phyloP scores from a whole-genome alignment of 1,140 invertebrate genomes.

The Chrysomallon squamiferum region DNA sequence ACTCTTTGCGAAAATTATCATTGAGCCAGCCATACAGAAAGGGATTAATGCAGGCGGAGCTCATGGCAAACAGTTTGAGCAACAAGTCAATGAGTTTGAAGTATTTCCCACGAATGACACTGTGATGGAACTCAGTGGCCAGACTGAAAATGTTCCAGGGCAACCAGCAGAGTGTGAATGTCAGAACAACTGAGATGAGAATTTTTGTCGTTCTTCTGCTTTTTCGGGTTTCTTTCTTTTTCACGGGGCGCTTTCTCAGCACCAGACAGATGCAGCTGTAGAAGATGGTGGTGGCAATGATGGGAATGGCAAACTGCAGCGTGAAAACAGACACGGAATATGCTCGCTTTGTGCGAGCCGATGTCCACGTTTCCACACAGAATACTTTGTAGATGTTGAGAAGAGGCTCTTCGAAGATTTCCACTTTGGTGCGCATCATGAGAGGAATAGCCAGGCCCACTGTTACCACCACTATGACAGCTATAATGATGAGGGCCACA shows the following conservation, averaged over 20 bases:
- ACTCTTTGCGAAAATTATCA: constrained; percentile 63
- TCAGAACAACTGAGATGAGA: constrained; percentile 93
- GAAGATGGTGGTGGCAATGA: constrained; percentile 46
- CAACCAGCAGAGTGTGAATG: constrained; percentile 85
- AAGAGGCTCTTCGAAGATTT: constrained; percentile 29
- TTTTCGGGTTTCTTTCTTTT: constrained; percentile 61
- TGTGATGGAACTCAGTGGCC: constrained; percentile 45
- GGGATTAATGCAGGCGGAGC: constrained; percentile 84
- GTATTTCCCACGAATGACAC: constrained; percentile 36
- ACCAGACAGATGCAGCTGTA: constrained; percentile 55
- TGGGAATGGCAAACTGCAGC: constrained; percentile 56
- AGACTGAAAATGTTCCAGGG: constrained; percentile 59
- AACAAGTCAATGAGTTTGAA: constrained; percentile 53
- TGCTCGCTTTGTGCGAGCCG: constrained; percentile 15
- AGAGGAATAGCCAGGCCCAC: constrained; percentile 51
- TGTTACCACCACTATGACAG: constrained; percentile 42
- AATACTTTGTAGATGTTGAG: constrained; percentile 33
- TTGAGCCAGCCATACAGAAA: constrained; percentile 77
- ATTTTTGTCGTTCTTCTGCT: constrained; percentile 82
- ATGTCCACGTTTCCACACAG: constrained; percentile 57
- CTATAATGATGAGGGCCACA: constrained; percentile 41
- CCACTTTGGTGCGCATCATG: constrained; percentile 46
- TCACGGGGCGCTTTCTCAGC: constrained; percentile 46
- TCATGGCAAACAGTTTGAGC: constrained; percentile 68
- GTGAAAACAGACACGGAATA: constrained; percentile 53